Conservation (phyloP, 2,113 vertebrate species). For the Corapipo altera region DNA sequence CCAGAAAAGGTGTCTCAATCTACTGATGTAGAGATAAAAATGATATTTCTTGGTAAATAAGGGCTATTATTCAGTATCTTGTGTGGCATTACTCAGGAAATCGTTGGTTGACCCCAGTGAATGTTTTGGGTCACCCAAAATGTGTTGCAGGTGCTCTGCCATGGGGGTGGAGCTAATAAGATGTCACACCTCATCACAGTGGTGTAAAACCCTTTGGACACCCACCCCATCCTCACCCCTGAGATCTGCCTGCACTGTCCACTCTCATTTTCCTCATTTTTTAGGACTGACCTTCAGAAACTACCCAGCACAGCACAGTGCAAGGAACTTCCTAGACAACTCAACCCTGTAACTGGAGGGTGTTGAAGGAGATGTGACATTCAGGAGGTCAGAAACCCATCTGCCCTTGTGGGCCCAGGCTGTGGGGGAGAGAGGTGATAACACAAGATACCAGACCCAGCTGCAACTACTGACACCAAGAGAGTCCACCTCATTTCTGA, state of each 20-base stretch:
- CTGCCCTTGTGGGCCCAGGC: not conserved
- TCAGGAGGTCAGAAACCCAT: not conserved
- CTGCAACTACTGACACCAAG: not conserved
- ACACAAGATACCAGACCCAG: not conserved
- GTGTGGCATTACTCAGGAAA: accelerated
- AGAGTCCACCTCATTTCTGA: not conserved
- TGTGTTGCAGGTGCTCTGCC: not conserved
- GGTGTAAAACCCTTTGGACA: not conserved
- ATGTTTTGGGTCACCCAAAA: not conserved
- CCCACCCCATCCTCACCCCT: not conserved
- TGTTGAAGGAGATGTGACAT: not conserved
- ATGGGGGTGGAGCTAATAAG: not conserved
- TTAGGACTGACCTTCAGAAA: not conserved
- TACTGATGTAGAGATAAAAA: not conserved
- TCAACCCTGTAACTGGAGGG: not conserved
- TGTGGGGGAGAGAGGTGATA: not conserved
- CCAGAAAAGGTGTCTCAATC: not conserved
- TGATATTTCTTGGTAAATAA: not conserved
- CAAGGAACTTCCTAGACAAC: not conserved
- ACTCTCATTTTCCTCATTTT: not conserved
- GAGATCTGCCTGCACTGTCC: not conserved
- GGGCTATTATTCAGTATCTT: not conserved
- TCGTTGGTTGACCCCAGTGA: not conserved
- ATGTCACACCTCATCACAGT: not conserved
- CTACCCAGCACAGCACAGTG: accelerated